phyloP scores from a whole-genome alignment of 2,888 invertebrate species.

The Cephus nigrinus region DNA sequence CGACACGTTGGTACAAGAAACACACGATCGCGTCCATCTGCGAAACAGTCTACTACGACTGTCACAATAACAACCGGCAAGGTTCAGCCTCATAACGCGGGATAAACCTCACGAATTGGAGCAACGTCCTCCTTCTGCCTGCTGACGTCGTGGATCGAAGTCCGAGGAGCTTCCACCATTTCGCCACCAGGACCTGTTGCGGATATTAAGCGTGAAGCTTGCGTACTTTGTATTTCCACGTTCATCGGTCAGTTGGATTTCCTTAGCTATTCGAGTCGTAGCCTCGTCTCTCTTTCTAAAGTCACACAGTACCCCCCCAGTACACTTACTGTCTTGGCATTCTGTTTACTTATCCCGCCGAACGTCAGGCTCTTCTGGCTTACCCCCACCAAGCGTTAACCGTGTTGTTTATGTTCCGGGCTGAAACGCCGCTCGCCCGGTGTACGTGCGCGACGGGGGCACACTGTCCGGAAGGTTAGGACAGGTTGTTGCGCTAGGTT shows the following conservation, averaged over 20 bases:
- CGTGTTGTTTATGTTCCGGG: conserved; percentile 6
- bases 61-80: neutral
- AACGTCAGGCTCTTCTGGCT: neutral
- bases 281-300: neutral
- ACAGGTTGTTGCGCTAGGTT: conserved; percentile 4
- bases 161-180: neutral
- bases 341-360: neutral
- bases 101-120: neutral
- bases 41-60: neutral
- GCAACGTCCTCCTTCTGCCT: neutral
- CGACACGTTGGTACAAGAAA: neutral
- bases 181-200: neutral
- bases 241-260: neutral
- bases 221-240: neutral
- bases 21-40: neutral
- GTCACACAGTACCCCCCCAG: neutral
- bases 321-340: neutral
- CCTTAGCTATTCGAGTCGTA: neutral
- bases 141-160: neutral
- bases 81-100: neutral
- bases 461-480: neutral
- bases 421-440: neutral
- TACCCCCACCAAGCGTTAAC: neutral
- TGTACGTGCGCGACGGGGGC: neutral
- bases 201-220: neutral